Conservation (phyloP, 92 coral and sea anemone genomes). For the Phenganax subtilis region DNA sequence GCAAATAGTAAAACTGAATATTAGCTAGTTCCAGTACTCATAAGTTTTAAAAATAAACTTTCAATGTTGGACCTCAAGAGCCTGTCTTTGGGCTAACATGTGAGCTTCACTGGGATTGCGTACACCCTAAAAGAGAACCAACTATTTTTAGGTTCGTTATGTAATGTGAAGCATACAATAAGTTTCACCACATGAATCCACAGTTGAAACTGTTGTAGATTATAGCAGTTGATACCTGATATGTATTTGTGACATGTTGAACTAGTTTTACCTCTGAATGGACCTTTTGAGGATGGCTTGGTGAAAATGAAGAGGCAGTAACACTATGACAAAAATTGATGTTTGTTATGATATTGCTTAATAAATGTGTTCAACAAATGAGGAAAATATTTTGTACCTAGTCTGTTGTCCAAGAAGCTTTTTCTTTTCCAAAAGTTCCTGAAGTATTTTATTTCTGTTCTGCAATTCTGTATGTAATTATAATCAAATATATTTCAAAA, state of each 20-base stretch:
- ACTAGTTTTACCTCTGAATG: conserved; percentile 20
- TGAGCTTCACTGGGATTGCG: conserved; percentile 70
- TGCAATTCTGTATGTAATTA: conserved; percentile 64
- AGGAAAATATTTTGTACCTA: conserved; percentile 26
- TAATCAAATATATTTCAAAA: background rate
- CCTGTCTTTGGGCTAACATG: conserved; percentile 70
- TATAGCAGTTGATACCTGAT: background rate
- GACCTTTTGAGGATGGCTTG: conserved; percentile 27
- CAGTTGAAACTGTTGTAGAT: no score
- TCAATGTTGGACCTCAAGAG: conserved; percentile 58
- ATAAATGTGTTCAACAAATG: background rate
- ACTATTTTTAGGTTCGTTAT: background rate
- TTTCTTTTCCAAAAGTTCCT: conserved; percentile 65
- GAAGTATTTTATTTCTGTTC: conserved; percentile 80
- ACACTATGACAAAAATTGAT: conserved; percentile 13
- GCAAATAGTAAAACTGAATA: background rate
- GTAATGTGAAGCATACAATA: no score
- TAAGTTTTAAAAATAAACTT: background rate
- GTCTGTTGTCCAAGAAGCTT: conserved; percentile 51
- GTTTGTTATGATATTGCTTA: background rate
- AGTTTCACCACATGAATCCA: no score
- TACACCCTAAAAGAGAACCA: conserved; percentile 44
- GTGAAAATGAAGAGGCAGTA: conserved; percentile 10
- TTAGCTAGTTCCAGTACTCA: background rate
- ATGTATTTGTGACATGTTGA: background rate